Conservation (phyloP, 2,113 vertebrate species). For the Chlamydotis undulata region DNA sequence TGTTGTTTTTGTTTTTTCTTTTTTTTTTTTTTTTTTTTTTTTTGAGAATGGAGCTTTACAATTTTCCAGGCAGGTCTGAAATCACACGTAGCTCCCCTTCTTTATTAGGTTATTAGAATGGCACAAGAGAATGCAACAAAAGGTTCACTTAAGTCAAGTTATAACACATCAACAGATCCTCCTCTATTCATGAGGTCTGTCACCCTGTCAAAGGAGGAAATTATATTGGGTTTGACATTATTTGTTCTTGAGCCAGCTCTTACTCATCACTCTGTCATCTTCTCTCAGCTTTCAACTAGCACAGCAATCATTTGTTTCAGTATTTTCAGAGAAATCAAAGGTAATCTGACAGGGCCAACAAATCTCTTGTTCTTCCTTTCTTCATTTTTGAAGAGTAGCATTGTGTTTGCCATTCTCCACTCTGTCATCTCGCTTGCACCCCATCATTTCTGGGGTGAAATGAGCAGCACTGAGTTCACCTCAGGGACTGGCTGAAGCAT, state of each 20-base stretch:
- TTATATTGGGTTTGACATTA: slow-evolving; percentile 5
- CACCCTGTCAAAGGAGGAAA: neutral
- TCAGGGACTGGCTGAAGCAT: neutral
- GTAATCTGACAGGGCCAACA: neutral
- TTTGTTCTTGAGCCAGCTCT: slow-evolving; percentile 22
- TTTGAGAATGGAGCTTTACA: neutral
- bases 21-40: neutral
- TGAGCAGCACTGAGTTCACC: neutral
- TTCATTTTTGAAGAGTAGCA: neutral
- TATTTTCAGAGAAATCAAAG: neutral
- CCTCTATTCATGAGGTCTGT: neutral
- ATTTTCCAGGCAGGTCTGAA: neutral
- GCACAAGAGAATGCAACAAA: neutral
- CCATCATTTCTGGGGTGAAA: neutral
- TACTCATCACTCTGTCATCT: neutral
- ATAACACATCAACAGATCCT: neutral
- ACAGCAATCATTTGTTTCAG: neutral
- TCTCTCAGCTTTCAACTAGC: neutral
- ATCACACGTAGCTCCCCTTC: neutral
- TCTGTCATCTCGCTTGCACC: neutral
- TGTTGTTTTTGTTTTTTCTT: too few relatives aligned
- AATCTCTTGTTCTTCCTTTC: neutral
- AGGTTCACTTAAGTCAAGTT: neutral
- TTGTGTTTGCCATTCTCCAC: neutral
- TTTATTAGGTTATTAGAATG: neutral